Conservation (phyloP, 2,113 vertebrate genomes). For the Paradoxurus hermaphroditus region DNA sequence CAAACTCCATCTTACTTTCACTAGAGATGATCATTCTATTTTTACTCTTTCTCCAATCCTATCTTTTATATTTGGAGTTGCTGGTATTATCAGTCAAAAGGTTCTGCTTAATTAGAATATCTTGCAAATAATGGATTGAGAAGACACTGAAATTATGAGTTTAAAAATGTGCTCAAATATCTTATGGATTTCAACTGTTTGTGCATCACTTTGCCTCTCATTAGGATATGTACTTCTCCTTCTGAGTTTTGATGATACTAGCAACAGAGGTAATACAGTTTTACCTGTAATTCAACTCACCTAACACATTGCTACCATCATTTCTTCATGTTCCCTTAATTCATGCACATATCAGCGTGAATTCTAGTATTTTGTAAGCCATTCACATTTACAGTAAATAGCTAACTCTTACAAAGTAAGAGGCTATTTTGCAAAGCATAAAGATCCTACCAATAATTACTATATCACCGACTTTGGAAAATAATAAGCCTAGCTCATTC, state of each 20-base stretch:
- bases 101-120: not conserved
- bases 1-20: not conserved
- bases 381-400: not conserved
- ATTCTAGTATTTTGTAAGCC: not conserved
- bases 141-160: not conserved
- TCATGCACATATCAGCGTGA: not conserved
- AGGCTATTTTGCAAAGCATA: not conserved
- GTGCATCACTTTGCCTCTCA: not conserved
- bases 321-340: not conserved
- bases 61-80: not conserved
- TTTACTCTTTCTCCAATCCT: not conserved
- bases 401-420: not conserved
- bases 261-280: not conserved
- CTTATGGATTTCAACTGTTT: conserved; percentile 12
- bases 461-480: not conserved
- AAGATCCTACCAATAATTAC: not conserved
- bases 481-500: not conserved
- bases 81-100: not conserved
- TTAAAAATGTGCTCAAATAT: conserved; percentile 33
- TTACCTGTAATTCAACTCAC: conserved; percentile 6
- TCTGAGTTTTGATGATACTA: not conserved
- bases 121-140: conserved; percentile 2
- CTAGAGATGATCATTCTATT: not conserved
- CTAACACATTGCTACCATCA: not conserved
- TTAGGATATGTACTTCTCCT: not conserved